Conservation (phyloP, 2,113 vertebrate genomes). For the Serinus canaria region DNA sequence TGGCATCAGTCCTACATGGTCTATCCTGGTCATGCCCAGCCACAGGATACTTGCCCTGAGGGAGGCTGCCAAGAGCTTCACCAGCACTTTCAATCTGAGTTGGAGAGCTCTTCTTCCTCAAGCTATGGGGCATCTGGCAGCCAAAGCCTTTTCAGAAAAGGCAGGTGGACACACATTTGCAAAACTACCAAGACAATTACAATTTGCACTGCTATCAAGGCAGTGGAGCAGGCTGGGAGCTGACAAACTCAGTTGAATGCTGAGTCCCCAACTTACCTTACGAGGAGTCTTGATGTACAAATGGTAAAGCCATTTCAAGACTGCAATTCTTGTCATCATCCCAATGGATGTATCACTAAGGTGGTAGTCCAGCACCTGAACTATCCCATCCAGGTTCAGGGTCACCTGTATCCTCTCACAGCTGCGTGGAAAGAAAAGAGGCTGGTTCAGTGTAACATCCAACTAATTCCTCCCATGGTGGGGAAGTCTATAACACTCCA, state of each 20-base stretch:
- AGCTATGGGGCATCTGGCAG: background rate
- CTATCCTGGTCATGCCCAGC: too few relatives aligned
- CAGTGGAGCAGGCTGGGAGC: background rate
- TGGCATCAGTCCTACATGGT: background rate
- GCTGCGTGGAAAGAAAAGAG: conserved; percentile 38
- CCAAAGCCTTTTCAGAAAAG: background rate
- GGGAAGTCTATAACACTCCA: background rate
- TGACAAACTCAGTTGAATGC: background rate
- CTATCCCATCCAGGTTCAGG: conserved; percentile 93
- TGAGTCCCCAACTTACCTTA: conserved; percentile 72
- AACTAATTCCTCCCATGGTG: rapidly evolving
- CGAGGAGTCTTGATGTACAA: conserved; percentile 97
- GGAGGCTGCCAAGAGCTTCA: background rate
- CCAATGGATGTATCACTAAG: conserved; percentile 89
- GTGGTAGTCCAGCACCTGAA: conserved; percentile 92
- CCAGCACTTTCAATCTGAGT: background rate
- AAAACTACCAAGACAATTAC: background rate
- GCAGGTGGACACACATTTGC: background rate
- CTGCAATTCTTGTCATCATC: conserved; percentile 98
- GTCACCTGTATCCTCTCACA: conserved; percentile 80
- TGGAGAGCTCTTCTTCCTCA: background rate
- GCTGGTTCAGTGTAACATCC: background rate
- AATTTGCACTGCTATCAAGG: background rate
- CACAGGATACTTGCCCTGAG: rapidly evolving
- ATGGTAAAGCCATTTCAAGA: conserved; percentile 98